Percentiles rank a stretch among this genome's conserved stretches.
phyloP scores from a whole-genome alignment of 1,140 invertebrate species.

The Venturia canescens region DNA sequence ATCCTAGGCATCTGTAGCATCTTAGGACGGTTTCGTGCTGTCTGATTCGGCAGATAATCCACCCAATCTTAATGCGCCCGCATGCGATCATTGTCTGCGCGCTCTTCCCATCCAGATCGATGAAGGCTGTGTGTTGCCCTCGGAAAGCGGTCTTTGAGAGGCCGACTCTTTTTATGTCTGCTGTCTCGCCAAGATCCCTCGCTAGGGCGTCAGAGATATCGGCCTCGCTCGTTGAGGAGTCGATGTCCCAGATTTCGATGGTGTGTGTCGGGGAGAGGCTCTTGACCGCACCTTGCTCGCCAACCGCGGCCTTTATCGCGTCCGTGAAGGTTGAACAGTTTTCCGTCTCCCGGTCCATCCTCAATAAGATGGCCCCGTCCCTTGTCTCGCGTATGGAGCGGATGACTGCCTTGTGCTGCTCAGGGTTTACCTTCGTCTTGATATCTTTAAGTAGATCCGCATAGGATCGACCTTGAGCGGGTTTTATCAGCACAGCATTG shows the following conservation, averaged over 20 bases:
- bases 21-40: background rate
- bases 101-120: no score
- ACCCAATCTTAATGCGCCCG: conserved; percentile 32
- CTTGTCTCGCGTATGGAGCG: conserved; percentile 33
- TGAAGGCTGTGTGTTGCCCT: conserved; percentile 22
- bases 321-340: background rate
- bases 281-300: background rate
- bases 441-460: conserved; percentile 37
- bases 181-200: background rate
- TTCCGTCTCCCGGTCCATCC: conserved; percentile 3
- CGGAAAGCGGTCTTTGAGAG: conserved; percentile 19
- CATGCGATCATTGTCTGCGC: background rate
- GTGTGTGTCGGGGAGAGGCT: conserved; percentile 9
- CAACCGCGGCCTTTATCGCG: conserved; percentile 25
- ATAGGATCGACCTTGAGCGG: no score
- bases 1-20: conserved; percentile 45
- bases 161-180: background rate
- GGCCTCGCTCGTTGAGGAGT: background rate
- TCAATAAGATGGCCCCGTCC: conserved; percentile 9
- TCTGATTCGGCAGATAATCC: conserved; percentile 41
- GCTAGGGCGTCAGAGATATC: background rate
- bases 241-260: conserved; percentile 35
- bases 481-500: no score
- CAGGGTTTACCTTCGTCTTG: conserved; percentile 3
- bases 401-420: background rate